Conservation (phyloP, 2,888 invertebrate species). For the Agonopterix subpropinquella region DNA sequence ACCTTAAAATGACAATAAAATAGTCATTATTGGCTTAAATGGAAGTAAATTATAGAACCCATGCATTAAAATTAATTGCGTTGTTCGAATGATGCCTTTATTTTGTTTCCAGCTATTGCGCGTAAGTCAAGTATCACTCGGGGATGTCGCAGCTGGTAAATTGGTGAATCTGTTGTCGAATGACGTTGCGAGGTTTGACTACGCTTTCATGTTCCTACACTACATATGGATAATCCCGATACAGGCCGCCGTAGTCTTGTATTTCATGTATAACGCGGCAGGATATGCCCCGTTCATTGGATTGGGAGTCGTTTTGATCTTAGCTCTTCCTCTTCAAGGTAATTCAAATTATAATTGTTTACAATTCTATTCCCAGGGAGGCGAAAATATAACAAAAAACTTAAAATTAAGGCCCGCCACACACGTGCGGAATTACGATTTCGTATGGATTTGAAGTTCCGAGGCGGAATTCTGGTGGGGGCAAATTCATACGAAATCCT, state of each 20-base stretch:
- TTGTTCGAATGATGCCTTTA: too few species aligned
- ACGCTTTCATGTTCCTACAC: constrained; percentile 81
- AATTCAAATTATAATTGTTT: constrained; percentile 4
- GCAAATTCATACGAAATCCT: too few species aligned
- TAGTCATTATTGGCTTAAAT: too few species aligned
- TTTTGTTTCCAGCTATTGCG: constrained; percentile 76
- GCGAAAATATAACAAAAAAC: neutral
- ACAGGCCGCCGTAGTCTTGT: constrained; percentile 75
- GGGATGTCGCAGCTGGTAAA: constrained; percentile 82
- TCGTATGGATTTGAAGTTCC: too few species aligned
- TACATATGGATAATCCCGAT: constrained; percentile 88
- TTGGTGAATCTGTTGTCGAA: constrained; percentile 89
- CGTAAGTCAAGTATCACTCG: constrained; percentile 82
- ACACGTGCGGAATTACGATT: too few species aligned
- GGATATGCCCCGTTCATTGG: constrained; percentile 60
- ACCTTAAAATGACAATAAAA: too few species aligned
- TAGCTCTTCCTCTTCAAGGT: constrained; percentile 76
- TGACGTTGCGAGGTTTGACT: constrained; percentile 88
- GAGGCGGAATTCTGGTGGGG: too few species aligned
- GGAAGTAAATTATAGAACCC: too few species aligned
- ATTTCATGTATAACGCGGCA: constrained; percentile 46
- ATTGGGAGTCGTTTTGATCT: constrained; percentile 61
- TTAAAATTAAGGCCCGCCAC: too few species aligned
- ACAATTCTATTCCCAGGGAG: neutral
- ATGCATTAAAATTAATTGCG: too few species aligned